Evolutionary conservation across 2,797 vertebrate genomes (phyloP), one percentile per base, ranked within the genome.

Genomic region (Sebastolobus altivelis): DNA sequence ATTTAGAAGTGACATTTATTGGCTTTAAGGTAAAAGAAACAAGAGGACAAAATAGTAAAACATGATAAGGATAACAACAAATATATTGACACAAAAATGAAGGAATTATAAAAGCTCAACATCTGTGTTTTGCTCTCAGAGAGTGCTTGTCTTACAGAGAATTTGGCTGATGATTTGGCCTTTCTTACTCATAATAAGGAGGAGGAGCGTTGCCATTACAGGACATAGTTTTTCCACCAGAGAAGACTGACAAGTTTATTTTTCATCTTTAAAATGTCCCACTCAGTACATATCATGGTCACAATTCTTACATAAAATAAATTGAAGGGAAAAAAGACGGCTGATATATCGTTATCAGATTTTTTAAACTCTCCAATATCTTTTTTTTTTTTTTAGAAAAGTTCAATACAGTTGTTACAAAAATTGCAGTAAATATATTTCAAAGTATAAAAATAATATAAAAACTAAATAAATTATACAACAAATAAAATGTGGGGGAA

Each of bases 1-100:
- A 61, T 43, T 63, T 7, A n/a, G 20, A 60, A 3, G 25, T 83
- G 65, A 63, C 31, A 46, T 71, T 37, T 29, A 52, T 33, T 71
- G 60, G 4, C 25, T 65, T 70, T 27, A 46, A 31, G 6, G 20
- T 35, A 14, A 66, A 58, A 27, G 13, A 33, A 61, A 29, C 18
- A 40, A 76, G 1, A 63, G 18, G 16, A 35, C 0, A 70, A 75
- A 52, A 61, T 13, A 49, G 7, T 18, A 2, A 49, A 68, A 9
- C 4, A 35, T 59, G 4, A 61, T 46, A 10, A 43, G 3, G 6
- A 56, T 22, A 14, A 55, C 11, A 18, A 14, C 5, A 61, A 43
- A 38, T 77, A 3, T 58, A 11, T 14, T 52, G 27, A 52, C 3
- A 38, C 14, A 65, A n/a, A 46, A 52, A 35, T 58, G 1, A n/a